Base-by-base conservation (phyloP, 2,113 vertebrate genomes). In the Nannospalax galili region DNA sequence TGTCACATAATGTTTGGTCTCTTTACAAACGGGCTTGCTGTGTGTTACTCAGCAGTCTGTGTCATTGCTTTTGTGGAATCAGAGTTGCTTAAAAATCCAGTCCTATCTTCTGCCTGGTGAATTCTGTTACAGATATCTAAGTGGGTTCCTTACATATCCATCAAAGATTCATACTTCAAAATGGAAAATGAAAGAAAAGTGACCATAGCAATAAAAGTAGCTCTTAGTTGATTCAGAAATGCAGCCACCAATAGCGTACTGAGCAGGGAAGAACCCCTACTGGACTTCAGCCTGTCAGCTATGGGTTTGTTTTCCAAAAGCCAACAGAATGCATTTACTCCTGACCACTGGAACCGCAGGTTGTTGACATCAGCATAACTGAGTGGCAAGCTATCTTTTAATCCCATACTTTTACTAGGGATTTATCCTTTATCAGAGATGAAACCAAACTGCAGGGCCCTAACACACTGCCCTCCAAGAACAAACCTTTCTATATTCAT, bases 161-260 rank as follows among this genome's bases (percentile, higher is more conserved):
- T 98, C 97, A 97, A 37, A 96, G 95, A 93, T 56, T 80, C 35
- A 80, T 65, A 77, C 96, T 98, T 98, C 96, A 97, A 96, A 97
- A 97, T 88, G 93, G 89, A 94, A 98, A 89, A 90, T 94, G 60
- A 98, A 98, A 98, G 97, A 96, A 94, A 97, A 95, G 90, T 95
- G 97, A 95, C 95, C 97, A 67, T 35, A 92, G 78, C 93, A 94
- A 95, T 91, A 95, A 97, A 96, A 97, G 48, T 24, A 64, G 94
- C 93, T 79, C 62, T 97, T 92, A 89, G 40, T 20, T 8, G 2
- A 93, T 92, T 96, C 94, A 96, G 85, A 97, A 97, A 95, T 86
- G 92, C 60, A 97, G 78, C 22, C 67, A 15, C 86, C 92, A 95
- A 48, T 77, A 97, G 94, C 90, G 72, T 84, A 90, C 82, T 58